Base-by-base conservation (phyloP, 2,888 invertebrate genomes). In the Ennomos fuscantarius region DNA sequence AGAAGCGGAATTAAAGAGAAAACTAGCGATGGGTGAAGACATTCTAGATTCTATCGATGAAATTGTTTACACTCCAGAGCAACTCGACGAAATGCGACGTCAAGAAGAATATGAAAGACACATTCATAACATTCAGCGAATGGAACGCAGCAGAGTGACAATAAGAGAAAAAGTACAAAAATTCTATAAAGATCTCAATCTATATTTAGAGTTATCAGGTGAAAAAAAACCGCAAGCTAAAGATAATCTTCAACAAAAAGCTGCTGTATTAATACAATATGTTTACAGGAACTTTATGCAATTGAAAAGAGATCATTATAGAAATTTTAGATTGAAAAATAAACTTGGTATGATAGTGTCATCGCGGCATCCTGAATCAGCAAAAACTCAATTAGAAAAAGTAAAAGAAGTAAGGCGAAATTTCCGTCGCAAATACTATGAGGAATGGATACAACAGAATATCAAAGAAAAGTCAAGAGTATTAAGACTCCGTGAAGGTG, bases 321-420 rank as follows among this genome's bases (percentile, higher is more conserved):
- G 82, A 68, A 92, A 93, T 40, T 68, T 74, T 9, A 78, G 83
- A 62, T 66, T 93, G 1, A 91, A 93, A 70, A 71, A 88, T 45
- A 81, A 93, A 50, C 83, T 95, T 49, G 93, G 93, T 42, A 94
- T 94, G 94, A 82, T 88, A n/a, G 85, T 93, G 52, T 86, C 93
- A 0, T 87, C 93, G 42, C 92, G 85, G 80, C 81, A 71, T 60
- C 86, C 92, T 6, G 84, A 81, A 2, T 87, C 91, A 24, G 86
- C 89, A 31, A 87, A 93, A 69, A 72, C 85, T 39, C 88, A 89
- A 62, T 78, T 93, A 43, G 82, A 92, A 74, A 83, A 84, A 55
- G 91, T 92, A 10, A 79, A 90, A 70, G 85, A 92, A 67, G 76
- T 77, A 40, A 84, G 94, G 33, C 76, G 94, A 15, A 76, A 84